Percentiles rank a stretch among this genome's conserved stretches.
Evolutionary conservation across 2,113 vertebrate genomes (phyloP).

Genomic region (rabbit (Oryctolagus cuniculus)): mOryCun1.1 NC_091439.1:52718001-52718500

Average conservation of each 20-base stretch:
- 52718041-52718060: background rate
- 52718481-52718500: background rate
- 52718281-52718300: background rate
- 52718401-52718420: slow-evolving; percentile 89
- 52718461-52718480: slow-evolving; percentile 47
- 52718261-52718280: background rate
- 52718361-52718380: background rate
- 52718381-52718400: background rate
- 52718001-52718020: background rate
- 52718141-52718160: background rate
- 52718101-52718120: slow-evolving; percentile 14
- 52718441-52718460: slow-evolving; percentile 59
- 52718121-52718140: slow-evolving; percentile 19
- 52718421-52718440: slow-evolving; percentile 91
- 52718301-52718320: background rate
- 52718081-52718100: slow-evolving; percentile 12
- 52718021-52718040: background rate
- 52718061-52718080: slow-evolving; percentile 10
- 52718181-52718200: background rate
- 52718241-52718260: background rate
- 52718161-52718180: slow-evolving; percentile 18
- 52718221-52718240: background rate
- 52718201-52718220: background rate
- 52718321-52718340: slow-evolving; percentile 26
- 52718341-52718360: background rate